Conservation (phyloP, 2,113 vertebrate species). For the Marmota flaviventris region DNA sequence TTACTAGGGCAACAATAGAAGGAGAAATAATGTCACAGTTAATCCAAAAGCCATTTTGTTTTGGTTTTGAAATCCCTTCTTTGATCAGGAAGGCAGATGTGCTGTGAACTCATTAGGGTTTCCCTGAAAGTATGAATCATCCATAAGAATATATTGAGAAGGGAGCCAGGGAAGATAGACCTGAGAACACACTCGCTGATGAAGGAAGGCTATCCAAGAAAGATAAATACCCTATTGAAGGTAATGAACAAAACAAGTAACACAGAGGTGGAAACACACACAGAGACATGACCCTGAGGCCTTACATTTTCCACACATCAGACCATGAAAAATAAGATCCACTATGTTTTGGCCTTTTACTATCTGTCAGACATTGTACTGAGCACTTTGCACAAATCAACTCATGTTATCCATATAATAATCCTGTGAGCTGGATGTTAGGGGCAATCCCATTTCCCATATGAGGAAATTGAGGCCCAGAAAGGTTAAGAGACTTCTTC, state of each 20-base stretch:
- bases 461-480: not conserved
- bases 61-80: conserved; percentile 69
- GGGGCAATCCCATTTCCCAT: not conserved
- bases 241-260: conserved; percentile 51
- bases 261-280: not conserved
- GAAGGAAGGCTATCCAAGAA: conserved; percentile 51
- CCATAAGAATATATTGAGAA: conserved; percentile 55
- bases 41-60: conserved; percentile 68
- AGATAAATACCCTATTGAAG: conserved; percentile 51
- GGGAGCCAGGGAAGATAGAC: not conserved
- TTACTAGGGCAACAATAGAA: conserved; percentile 45
- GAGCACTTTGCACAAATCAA: not conserved
- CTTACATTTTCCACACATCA: not conserved
- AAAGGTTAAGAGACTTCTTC: conserved; percentile 8
- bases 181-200: not conserved
- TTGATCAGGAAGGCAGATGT: conserved; percentile 62
- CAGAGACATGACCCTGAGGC: not conserved
- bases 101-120: conserved; percentile 59
- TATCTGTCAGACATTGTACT: not conserved
- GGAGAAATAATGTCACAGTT: conserved; percentile 65
- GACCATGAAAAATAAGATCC: not conserved
- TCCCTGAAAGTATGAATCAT: conserved; percentile 56
- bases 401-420: not conserved
- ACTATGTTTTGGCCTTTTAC: not conserved
- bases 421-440: not conserved